Percentiles rank a stretch among this genome's conserved stretches.
Evolutionary conservation across 2,888 invertebrate species (phyloP).

Genomic region (Pocota personata): DNA sequence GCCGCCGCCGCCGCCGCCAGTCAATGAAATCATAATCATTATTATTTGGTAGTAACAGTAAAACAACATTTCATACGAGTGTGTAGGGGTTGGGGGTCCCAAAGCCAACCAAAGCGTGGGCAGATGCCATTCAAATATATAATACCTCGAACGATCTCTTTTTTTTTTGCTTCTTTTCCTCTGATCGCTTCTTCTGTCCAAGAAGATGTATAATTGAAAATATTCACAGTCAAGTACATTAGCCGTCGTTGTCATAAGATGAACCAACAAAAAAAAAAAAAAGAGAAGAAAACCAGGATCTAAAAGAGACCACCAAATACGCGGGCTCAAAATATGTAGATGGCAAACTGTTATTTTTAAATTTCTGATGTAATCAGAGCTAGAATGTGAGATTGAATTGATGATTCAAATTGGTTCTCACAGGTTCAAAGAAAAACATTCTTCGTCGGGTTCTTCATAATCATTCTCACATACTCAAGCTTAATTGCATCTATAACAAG

Average conservation of each 20-base stretch:
- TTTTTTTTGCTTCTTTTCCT: constrained; percentile 5
- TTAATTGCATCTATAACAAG: constrained; percentile 70
- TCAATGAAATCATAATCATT: constrained; percentile 67
- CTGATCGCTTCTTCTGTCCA: constrained; percentile 10
- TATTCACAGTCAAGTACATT: constrained; percentile 49
- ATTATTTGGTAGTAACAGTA: constrained; percentile 66
- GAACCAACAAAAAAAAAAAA: too few species aligned
- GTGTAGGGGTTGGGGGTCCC: constrained; percentile 60
- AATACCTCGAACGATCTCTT: constrained; percentile 29
- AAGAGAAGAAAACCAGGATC: constrained; percentile 39
- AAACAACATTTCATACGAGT: constrained; percentile 52
- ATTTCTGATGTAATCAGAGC: constrained; percentile 52
- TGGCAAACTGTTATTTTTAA: constrained; percentile 58
- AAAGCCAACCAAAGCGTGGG: constrained; percentile 56
- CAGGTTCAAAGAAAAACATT: background rate
- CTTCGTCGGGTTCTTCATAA: constrained; percentile 27
- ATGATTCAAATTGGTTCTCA: constrained; percentile 60
- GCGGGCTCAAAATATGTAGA: constrained; percentile 8
- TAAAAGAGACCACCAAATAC: constrained; percentile 35
- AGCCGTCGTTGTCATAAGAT: constrained; percentile 2
- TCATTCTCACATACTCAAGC: constrained; percentile 61
- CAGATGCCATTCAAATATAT: constrained; percentile 49
- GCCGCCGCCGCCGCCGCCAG: constrained; percentile 10
- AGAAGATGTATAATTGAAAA: constrained; percentile 40
- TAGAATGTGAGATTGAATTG: constrained; percentile 17